Base-by-base conservation (phyloP, 2,888 invertebrate species). In the Diarsia rubi region DNA sequence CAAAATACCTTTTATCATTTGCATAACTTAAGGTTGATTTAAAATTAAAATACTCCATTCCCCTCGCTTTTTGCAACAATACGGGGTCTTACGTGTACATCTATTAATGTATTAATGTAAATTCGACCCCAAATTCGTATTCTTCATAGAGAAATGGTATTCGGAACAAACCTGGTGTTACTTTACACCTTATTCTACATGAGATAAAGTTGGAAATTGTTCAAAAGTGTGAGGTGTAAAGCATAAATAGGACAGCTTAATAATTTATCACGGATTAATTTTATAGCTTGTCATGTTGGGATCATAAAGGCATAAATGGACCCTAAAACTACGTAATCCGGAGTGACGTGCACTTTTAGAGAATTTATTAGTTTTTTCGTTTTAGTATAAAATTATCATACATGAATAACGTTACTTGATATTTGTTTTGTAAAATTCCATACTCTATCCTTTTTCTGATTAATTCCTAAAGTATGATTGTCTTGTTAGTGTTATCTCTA, bases 41-140 rank as follows among this genome's bases (percentile, higher is more conserved):
- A 89, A 91, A 91, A 90, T 91, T 91, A 88, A 88, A 91, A 91
- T 91, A 88, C 89, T 88, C 86, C 60, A 79, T 82, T 86, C 88
- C 87, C 90, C 79, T 73, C 69, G 69, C 62, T 74, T 49, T 73
- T 81, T 77, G 78, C 76, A 80, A 88, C 87, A 87, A 85, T 82
- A 69, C 75, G 37, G 81, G 84, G 81, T 68, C 73, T 75, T 75
- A 83, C 78, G 83, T 76, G 73, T 81, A 84, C 83, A 80, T 85
- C 84, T 87, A 89, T 88, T 90, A 88, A 89, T 89, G 78, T 88
- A 89, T 90, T 88, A 88, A 88, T 88, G 79, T 78, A 72, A 63
- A 83, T 81, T 84, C 85, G 72, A 83, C 88, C 86, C 79, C 81
- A 83, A 82, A 79, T 78, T 75, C 54, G 72, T 69, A 77, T 62